Evolutionary conservation across 1,140 invertebrate species (phyloP).

Genomic region (Dendroctonus valens): DNA sequence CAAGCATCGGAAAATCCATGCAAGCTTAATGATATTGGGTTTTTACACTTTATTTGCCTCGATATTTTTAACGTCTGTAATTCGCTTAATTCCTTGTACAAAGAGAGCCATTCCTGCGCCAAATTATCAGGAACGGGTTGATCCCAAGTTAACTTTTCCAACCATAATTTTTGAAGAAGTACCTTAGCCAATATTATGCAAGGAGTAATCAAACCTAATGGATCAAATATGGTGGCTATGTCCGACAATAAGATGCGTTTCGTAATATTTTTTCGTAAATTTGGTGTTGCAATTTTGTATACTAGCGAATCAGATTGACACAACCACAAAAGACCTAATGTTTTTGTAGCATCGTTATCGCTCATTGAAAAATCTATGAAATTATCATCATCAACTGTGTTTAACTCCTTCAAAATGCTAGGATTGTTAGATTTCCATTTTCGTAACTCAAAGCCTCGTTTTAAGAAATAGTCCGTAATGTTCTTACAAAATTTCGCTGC

Average conservation of each 20-base stretch:
- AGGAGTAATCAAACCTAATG: conserved; percentile 40
- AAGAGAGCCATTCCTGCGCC: conserved; percentile 7
- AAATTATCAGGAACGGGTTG: conserved; percentile 40
- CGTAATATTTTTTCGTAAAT: conserved; percentile 6
- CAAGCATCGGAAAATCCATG: conserved; percentile 41
- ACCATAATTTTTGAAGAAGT: conserved; percentile 46
- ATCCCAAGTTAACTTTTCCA: conserved; percentile 45
- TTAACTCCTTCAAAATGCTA: no score
- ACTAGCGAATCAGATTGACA: conserved; percentile 14
- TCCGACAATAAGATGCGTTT: conserved; percentile 35
- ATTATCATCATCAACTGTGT: no score
- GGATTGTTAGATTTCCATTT: no score
- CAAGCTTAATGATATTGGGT: no score
- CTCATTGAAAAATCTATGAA: no score
- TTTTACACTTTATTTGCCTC: background rate
- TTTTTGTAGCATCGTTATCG: no score
- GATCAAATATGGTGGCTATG: conserved; percentile 40
- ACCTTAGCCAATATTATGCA: conserved; percentile 44
- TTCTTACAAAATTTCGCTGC: no score
- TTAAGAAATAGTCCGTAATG: no score
- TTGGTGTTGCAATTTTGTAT: conserved; percentile 14
- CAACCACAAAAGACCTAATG: no score
- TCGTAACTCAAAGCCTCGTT: no score
- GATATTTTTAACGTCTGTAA: background rate
- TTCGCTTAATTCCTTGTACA: background rate